Percentiles rank a stretch among this genome's conserved stretches.
Evolutionary conservation across 2,888 invertebrate genomes (phyloP).

Genomic region (Tachina lurida): DNA sequence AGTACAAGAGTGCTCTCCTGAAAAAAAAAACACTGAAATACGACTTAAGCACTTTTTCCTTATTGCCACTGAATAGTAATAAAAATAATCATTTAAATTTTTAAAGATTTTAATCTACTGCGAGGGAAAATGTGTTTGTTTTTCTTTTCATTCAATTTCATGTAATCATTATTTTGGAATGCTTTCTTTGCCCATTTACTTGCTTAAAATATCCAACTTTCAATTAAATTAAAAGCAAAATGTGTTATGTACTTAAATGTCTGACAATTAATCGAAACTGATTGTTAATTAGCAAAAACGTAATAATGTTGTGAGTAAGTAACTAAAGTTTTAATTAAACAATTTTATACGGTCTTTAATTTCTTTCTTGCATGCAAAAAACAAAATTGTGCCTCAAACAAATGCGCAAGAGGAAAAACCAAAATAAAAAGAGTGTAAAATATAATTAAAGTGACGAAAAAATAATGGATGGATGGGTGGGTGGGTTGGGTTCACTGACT

Average conservation of each 20-base stretch:
- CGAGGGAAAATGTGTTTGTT: too few relatives aligned
- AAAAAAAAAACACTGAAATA: too few relatives aligned
- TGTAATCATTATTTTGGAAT: neutral
- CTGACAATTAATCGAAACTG: constrained; percentile 41
- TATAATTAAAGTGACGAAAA: constrained; percentile 29
- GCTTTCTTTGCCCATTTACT: neutral
- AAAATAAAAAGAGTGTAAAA: constrained; percentile 21
- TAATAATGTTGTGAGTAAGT: constrained; percentile 34
- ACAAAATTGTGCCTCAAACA: constrained; percentile 7
- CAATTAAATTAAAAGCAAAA: constrained; percentile 24
- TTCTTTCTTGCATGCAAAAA: neutral
- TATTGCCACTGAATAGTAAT: too few relatives aligned
- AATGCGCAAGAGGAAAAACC: neutral
- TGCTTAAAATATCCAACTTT: neutral
- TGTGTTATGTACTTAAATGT: neutral
- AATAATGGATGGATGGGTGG: constrained; percentile 9
- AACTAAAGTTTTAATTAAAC: constrained; percentile 42
- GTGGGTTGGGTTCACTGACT: neutral
- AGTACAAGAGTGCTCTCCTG: too few relatives aligned
- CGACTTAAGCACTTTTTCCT: too few relatives aligned
- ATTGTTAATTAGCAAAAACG: constrained; percentile 38
- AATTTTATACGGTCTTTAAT: constrained; percentile 36
- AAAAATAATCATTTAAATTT: too few relatives aligned
- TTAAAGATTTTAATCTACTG: too few relatives aligned
- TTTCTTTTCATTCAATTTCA: too few relatives aligned